phyloP scores from a whole-genome alignment of 2,888 invertebrate species.

The Autographa pulchrina region DNA sequence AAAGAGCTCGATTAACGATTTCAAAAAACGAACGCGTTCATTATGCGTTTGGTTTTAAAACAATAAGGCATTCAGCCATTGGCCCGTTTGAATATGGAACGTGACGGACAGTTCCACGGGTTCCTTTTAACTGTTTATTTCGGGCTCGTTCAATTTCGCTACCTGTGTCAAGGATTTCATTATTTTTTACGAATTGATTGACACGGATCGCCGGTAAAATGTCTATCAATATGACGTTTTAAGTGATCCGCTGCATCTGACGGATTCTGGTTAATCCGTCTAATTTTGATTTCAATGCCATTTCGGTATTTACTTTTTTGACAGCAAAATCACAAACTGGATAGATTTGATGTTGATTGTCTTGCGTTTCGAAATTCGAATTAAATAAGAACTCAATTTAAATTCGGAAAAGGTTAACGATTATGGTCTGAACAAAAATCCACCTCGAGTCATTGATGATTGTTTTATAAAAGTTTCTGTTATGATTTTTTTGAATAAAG shows the following conservation, averaged over 20 bases:
- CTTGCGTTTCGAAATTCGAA: background rate
- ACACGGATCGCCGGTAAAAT: slow-evolving; percentile 71
- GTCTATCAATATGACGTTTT: slow-evolving; percentile 74
- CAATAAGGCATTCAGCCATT: slow-evolving; percentile 84
- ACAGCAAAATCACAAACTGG: slow-evolving; percentile 22
- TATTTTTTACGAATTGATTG: slow-evolving; percentile 75
- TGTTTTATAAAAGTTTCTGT: background rate
- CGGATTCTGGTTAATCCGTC: slow-evolving; percentile 47
- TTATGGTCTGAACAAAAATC: background rate
- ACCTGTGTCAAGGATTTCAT: slow-evolving; percentile 76
- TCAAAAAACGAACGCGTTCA: slow-evolving; percentile 79
- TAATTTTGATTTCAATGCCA: slow-evolving; percentile 39
- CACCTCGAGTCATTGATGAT: background rate
- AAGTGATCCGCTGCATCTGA: slow-evolving; percentile 56
- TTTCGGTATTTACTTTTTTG: slow-evolving; percentile 45
- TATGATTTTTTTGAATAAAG: background rate
- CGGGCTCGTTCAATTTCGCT: slow-evolving; percentile 70
- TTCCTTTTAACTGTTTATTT: slow-evolving; percentile 83
- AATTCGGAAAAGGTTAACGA: slow-evolving; percentile 18
- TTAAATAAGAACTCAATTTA: background rate
- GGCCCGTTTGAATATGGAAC: slow-evolving; percentile 84
- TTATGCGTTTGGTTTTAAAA: slow-evolving; percentile 85
- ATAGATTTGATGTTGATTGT: slow-evolving; percentile 18
- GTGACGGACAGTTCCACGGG: slow-evolving; percentile 74
- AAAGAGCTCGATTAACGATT: slow-evolving; percentile 87